Evolutionary conservation across 2,888 invertebrate species (phyloP).

Genomic region (Vannuccia rotundouncinata): DNA sequence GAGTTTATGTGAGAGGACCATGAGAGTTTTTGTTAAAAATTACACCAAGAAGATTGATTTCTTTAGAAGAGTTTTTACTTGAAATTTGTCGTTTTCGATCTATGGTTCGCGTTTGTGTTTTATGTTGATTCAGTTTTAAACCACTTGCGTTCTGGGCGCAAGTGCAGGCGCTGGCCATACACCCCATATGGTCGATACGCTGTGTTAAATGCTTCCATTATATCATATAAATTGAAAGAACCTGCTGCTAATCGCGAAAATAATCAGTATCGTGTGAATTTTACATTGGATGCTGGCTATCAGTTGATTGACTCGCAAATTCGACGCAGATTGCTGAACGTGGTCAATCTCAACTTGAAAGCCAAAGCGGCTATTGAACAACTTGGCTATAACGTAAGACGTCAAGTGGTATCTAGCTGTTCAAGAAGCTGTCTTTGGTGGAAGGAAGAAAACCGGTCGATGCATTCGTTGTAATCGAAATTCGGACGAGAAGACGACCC

Average conservation of each 20-base stretch:
- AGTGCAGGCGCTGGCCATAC: not conserved
- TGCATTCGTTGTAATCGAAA: slow-evolving; percentile 10
- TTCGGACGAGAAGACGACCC: not conserved
- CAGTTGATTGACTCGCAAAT: not conserved
- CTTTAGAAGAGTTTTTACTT: no score
- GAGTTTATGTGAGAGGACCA: no score
- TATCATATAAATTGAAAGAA: not conserved
- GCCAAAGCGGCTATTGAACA: not conserved
- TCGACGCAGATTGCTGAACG: not conserved
- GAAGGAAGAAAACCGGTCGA: slow-evolving; percentile 3
- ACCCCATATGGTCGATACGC: no score
- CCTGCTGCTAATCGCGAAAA: slow-evolving; percentile 3
- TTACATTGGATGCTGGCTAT: not conserved
- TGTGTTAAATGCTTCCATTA: not conserved
- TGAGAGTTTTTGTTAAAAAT: no score
- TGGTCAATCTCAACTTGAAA: not conserved
- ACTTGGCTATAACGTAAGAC: not conserved
- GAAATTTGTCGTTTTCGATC: no score
- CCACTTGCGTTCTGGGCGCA: not conserved
- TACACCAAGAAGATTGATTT: no score
- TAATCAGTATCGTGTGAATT: slow-evolving; percentile 2
- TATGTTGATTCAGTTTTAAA: no score
- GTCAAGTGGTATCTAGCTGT: not conserved
- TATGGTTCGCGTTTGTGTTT: no score
- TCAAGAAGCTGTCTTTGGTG: not conserved